phyloP scores from a whole-genome alignment of 2,888 invertebrate species.

The Acholoe squamosa region DNA sequence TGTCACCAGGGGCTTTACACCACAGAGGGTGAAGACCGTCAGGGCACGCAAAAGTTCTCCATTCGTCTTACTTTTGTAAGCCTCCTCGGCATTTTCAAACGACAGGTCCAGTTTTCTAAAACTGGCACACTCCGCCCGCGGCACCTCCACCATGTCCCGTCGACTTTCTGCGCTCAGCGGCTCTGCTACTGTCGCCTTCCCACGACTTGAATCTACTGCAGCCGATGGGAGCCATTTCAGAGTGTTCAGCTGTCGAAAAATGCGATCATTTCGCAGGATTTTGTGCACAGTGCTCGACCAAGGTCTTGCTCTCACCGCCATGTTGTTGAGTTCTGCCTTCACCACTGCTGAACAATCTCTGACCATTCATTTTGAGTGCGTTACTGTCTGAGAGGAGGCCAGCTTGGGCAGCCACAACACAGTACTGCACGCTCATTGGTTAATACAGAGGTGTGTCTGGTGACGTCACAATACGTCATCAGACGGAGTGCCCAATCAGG shows the following conservation, averaged over 20 bases:
- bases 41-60: constrained; percentile 95
- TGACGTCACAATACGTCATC: constrained; percentile 46
- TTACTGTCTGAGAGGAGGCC: too few species aligned
- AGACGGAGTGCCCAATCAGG: neutral
- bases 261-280: neutral
- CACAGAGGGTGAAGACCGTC: constrained; percentile 95
- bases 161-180: neutral
- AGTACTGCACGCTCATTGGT: constrained; percentile 32
- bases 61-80: constrained; percentile 97
- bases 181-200: constrained; percentile 44
- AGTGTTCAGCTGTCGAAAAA: neutral
- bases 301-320: constrained; percentile 31
- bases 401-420: neutral
- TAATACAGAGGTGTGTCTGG: constrained; percentile 43
- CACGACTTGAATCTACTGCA: neutral
- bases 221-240: neutral
- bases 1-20: constrained; percentile 93
- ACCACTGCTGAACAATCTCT: too few species aligned
- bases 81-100: constrained; percentile 94
- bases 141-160: neutral
- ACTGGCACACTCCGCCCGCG: constrained; percentile 66
- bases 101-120: constrained; percentile 73
- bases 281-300: neutral
- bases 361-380: too few species aligned
- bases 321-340: neutral